phyloP scores from a whole-genome alignment of 2,888 invertebrate genomes.

The Ormyrus labotus region DNA sequence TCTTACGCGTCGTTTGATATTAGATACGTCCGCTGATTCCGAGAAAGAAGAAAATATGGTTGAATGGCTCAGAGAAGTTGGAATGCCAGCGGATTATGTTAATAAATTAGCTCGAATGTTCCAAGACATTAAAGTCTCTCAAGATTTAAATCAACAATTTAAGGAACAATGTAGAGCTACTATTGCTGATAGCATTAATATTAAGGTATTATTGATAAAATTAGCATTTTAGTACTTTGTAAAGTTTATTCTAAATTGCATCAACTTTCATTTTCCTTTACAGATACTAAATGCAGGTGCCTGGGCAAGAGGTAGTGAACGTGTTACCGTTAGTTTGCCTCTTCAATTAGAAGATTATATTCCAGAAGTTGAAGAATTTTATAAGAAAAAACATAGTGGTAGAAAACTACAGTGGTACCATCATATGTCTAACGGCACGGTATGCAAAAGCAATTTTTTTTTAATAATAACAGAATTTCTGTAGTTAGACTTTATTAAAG shows the following conservation, averaged over 20 bases:
- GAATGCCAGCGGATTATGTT: slow-evolving; percentile 99
- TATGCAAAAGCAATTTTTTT: slow-evolving; percentile 66
- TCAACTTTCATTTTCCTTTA: neutral
- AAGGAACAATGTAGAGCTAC: slow-evolving; percentile 85
- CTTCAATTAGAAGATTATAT: slow-evolving; percentile 99
- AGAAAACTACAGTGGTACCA: slow-evolving; percentile 99
- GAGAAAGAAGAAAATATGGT: slow-evolving; percentile 99
- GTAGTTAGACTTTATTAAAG: neutral
- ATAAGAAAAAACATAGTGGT: slow-evolving; percentile 97
- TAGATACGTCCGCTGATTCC: slow-evolving; percentile 98
- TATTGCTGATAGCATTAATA: slow-evolving; percentile 93
- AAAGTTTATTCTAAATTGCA: no score
- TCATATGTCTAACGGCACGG: slow-evolving; percentile 99
- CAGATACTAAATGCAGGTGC: slow-evolving; percentile 97
- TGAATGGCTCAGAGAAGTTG: slow-evolving; percentile 97
- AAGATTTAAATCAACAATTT: slow-evolving; percentile 96
- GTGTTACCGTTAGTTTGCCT: slow-evolving; percentile 96
- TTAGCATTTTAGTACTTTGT: no score
- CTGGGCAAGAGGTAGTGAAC: slow-evolving; percentile 96
- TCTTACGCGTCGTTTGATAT: slow-evolving; percentile 94
- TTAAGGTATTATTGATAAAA: slow-evolving; percentile 79
- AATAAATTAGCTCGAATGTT: slow-evolving; percentile 99
- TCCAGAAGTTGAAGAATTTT: slow-evolving; percentile 99
- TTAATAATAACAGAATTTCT: slow-evolving; percentile 1
- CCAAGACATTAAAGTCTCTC: slow-evolving; percentile 97